phyloP scores from a whole-genome alignment of 2,113 vertebrate species.

The Prunella fulvescens region DNA sequence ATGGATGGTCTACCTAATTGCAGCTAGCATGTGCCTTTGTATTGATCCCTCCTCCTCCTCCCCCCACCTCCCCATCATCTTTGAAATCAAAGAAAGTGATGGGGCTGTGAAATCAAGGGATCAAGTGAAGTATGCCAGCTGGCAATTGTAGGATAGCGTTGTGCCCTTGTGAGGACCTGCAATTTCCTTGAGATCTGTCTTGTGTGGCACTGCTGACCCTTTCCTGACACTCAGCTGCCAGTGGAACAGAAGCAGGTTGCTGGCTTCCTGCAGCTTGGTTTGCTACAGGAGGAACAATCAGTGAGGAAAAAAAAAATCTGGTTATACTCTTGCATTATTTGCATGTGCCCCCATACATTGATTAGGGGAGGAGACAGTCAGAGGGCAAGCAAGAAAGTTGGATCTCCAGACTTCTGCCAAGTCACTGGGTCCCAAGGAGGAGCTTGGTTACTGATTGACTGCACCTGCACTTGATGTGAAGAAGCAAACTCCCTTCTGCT shows the following conservation, averaged over 20 bases:
- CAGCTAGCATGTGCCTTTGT: neutral
- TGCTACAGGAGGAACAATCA: neutral
- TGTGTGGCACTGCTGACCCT: neutral
- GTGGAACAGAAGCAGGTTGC: neutral
- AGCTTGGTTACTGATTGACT: neutral
- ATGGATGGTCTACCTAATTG: neutral
- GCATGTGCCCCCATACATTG: neutral
- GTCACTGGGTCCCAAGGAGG: neutral
- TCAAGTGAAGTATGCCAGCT: neutral
- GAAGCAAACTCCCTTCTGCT: neutral
- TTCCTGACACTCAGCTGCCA: neutral
- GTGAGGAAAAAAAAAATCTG: neutral
- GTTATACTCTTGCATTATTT: neutral
- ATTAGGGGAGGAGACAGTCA: neutral
- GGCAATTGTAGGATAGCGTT: rapidly evolving
- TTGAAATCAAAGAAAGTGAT: neutral
- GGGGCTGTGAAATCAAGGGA: neutral
- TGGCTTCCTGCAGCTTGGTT: neutral
- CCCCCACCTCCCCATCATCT: neutral
- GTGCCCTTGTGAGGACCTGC: neutral
- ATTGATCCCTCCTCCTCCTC: neutral
- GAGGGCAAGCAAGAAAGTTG: neutral
- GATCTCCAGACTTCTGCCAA: neutral
- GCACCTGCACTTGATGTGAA: neutral
- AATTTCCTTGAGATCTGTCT: neutral